Base-by-base conservation (phyloP, 2,888 invertebrate species). In the Apeira syringaria region DNA sequence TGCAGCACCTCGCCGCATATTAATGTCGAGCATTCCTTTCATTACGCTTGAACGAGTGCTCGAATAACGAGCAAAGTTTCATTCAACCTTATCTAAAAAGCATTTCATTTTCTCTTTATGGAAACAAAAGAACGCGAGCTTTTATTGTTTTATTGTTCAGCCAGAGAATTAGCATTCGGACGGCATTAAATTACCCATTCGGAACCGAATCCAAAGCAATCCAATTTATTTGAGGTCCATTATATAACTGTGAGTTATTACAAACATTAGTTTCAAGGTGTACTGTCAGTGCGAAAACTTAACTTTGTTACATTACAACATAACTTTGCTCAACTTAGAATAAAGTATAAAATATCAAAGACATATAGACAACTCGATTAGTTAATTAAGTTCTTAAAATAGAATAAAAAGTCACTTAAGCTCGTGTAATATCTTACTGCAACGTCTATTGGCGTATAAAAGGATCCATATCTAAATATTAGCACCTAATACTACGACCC, bases 1-100 rank as follows among this genome's bases (percentile, higher is more conserved):
- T 46, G 45, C 45, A 35, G 45, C 12, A 17, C 45, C 17, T 15
- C 18, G 30, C 33, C 45, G 45, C 45, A 45, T 45, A 39, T 45
- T 45, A 45, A 46, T 46, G 43, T 45, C 30, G 30, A 45, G 29
- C 44, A 45, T 45, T 45, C 34, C 45, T 34, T 45, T 45, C 45
- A 45, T 45, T 39, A 44, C 39, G 45, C 34, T 34, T 45, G 38
- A 34, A 26, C 34, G 45, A 39, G 34, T 26, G 45, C 39, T 34
- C 38, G 27, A 39, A 45, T 45, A 45, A 45, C 34, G 45, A 35
- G 39, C 13, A 8, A 45, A 45, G 8, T 45, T 38, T 45, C 39
- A 39, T 45, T 39, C 34, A n/a, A 30, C 15, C 20, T 45, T 45
- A 45, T 45, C 45, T 45, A 39, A 45, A 45, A 45, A 22, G 38